Percentiles rank a stretch among this genome's conserved stretches.
Evolutionary conservation across 2,888 invertebrate genomes (phyloP).

Genomic region (Rhodophaea formosa): DNA sequence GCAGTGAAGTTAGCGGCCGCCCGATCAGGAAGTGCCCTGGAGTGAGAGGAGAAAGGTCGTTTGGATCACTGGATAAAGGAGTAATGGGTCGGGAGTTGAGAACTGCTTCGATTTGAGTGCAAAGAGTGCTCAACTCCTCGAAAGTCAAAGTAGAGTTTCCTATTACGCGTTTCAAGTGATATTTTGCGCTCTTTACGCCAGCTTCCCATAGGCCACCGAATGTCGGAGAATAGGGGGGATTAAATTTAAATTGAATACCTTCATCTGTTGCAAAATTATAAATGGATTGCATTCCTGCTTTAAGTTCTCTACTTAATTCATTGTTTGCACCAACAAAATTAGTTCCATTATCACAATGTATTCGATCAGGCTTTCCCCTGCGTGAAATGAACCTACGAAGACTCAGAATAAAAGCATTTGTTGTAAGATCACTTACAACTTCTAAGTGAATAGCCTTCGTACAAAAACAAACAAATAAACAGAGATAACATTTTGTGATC

Average conservation of each 20-base stretch:
- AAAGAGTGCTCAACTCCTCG: constrained; percentile 19
- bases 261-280: constrained; percentile 20
- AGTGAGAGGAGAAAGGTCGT: constrained; percentile 7
- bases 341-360: too few species aligned
- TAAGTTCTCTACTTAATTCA: too few species aligned
- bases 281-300: not conserved
- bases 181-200: too few species aligned
- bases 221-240: constrained; percentile 2
- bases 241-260: constrained; percentile 21
- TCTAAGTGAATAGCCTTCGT: constrained; percentile 22
- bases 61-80: constrained; percentile 21
- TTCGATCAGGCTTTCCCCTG: constrained; percentile 7
- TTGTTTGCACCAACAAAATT: too few species aligned
- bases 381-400: constrained; percentile 21
- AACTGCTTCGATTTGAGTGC: constrained; percentile 23
- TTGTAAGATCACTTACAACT: too few species aligned
- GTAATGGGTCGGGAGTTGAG: constrained; percentile 27
- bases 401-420: constrained; percentile 21
- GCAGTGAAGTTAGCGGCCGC: constrained; percentile 21
- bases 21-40: too few species aligned
- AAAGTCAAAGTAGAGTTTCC: constrained; percentile 5
- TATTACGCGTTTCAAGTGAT: constrained; percentile 3
- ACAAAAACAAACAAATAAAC: too few species aligned
- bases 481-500: constrained; percentile 16
- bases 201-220: constrained; percentile 1